Percentiles rank a stretch among this genome's conserved stretches.
Evolutionary conservation across 2,113 vertebrate genomes (phyloP).

Genomic region (Furnarius figulus): DNA sequence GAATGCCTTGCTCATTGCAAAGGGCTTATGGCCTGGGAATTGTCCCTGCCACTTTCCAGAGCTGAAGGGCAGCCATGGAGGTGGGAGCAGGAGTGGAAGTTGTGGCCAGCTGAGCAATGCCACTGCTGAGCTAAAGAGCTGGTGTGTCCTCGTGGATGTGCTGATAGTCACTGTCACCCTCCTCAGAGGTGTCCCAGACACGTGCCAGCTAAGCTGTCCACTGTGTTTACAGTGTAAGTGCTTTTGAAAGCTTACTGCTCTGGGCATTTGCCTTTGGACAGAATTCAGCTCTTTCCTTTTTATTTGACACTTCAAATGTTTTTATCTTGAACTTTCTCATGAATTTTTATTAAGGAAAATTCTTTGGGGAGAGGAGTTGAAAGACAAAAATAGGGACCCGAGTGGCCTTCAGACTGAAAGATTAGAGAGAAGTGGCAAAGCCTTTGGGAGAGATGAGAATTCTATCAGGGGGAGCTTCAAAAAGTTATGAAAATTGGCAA

Average conservation of each 20-base stretch:
- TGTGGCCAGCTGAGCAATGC: neutral
- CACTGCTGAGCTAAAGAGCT: neutral
- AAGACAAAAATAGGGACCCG: neutral
- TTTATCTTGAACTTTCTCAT: conserved; percentile 25
- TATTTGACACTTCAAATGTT: conserved; percentile 7
- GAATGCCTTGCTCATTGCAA: neutral
- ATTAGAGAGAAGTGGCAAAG: neutral
- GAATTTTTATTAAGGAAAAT: conserved; percentile 28
- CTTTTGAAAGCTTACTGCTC: conserved; percentile 4
- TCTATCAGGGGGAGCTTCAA: neutral
- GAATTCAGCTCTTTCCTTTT: neutral
- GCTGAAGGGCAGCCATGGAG: neutral
- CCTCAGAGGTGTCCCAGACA: neutral
- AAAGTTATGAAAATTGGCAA: neutral
- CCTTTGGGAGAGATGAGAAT: neutral
- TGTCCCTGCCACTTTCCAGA: neutral
- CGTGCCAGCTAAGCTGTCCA: neutral
- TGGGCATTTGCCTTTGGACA: conserved; percentile 3
- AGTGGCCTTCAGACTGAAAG: neutral
- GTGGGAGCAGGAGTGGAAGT: neutral
- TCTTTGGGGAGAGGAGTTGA: conserved; percentile 5
- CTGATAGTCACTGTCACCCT: neutral
- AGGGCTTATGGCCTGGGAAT: neutral
- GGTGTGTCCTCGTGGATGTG: neutral
- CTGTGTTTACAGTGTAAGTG: neutral